phyloP scores from a whole-genome alignment of 2,888 invertebrate genomes.

The Steinernema scapterisci region DNA sequence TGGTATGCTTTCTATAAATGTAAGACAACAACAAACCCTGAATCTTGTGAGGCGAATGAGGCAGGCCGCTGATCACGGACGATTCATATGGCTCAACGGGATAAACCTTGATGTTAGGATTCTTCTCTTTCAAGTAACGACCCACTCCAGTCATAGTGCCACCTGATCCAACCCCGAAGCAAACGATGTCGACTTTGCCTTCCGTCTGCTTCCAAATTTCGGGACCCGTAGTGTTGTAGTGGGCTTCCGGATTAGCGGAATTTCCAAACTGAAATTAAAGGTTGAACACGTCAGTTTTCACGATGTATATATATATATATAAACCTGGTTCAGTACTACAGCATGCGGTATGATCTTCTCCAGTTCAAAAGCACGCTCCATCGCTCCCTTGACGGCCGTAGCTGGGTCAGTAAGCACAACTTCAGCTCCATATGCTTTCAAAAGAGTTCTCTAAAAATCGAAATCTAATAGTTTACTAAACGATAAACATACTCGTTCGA shows the following conservation, averaged over 20 bases:
- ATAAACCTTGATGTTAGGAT: conserved; percentile 51
- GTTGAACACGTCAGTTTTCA: not conserved
- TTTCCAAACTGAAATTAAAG: conserved; percentile 48
- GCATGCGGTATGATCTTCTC: conserved; percentile 52
- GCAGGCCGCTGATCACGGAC: conserved; percentile 55
- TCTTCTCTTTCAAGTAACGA: conserved; percentile 59
- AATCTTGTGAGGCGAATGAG: conserved; percentile 59
- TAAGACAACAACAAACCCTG: conserved; percentile 50
- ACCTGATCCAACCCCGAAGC: conserved; percentile 63
- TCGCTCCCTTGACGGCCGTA: conserved; percentile 55
- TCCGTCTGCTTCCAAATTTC: conserved; percentile 67
- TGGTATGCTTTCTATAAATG: conserved; percentile 28
- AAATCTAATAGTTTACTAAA: not conserved
- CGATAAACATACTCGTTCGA: conserved; percentile 51
- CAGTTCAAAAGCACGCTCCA: conserved; percentile 52
- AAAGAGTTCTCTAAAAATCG: conserved; percentile 45
- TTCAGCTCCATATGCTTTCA: conserved; percentile 60
- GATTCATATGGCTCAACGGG: conserved; percentile 60
- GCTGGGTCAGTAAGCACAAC: conserved; percentile 61
- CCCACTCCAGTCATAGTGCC: conserved; percentile 60
- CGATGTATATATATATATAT: not conserved
- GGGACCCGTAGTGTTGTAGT: conserved; percentile 66
- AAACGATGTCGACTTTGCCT: conserved; percentile 62
- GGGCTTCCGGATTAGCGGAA: conserved; percentile 61
- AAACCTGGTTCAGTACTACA: conserved; percentile 39